phyloP scores from a whole-genome alignment of 2,797 vertebrate species.

The Artibeus lituratus region DNA sequence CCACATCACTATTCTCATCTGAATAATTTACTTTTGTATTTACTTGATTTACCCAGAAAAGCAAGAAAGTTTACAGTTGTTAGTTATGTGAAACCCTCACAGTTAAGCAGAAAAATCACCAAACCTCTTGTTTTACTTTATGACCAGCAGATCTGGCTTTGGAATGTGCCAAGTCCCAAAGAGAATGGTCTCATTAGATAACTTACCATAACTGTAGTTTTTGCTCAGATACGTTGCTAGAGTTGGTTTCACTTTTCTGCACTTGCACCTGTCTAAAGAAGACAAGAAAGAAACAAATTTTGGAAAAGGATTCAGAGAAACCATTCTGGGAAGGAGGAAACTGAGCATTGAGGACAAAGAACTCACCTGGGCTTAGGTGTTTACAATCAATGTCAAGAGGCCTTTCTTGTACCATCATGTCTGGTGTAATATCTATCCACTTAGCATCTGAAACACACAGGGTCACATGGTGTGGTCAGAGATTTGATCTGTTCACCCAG shows the following conservation, averaged over 20 bases:
- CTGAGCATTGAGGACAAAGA: rapidly evolving
- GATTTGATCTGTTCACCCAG: background rate
- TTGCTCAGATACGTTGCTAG: constrained; percentile 85
- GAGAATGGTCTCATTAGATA: background rate
- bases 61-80: background rate
- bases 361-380: constrained; percentile 82
- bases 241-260: constrained; percentile 86
- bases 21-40: background rate
- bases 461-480: background rate
- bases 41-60: background rate
- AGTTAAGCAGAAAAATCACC: background rate
- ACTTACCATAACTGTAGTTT: constrained; percentile 89
- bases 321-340: background rate
- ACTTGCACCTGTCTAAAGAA: constrained; percentile 84
- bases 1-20: background rate
- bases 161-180: background rate
- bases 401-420: constrained; percentile 82
- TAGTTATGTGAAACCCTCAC: background rate
- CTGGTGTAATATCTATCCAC: constrained; percentile 86
- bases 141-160: background rate
- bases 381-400: constrained; percentile 81
- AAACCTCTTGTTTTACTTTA: background rate
- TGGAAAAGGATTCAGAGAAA: background rate
- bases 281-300: constrained; percentile 11
- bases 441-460: constrained; percentile 82